Evolutionary conservation across 2,888 invertebrate species (phyloP), one percentile per base, ranked within the genome.

Genomic region (Chymomyza procnemis): DNA sequence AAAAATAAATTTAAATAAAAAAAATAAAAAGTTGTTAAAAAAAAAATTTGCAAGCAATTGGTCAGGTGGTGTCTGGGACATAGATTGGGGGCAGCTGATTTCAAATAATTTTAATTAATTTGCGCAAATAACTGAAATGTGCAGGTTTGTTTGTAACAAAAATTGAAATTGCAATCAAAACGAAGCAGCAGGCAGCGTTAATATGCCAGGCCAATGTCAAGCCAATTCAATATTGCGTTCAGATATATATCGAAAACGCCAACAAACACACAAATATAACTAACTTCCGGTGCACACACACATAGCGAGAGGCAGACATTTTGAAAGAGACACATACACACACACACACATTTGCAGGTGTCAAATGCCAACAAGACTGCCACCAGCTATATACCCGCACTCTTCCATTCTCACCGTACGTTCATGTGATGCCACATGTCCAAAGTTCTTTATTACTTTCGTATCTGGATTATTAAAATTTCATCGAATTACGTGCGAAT

Each of bases 31-130:
- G 64, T 71, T 65, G 59, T 61, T 56, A 64, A 58, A 67, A 54
- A 58, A 26, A 60, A 48, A 47, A 47, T 4, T 64, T 63, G 62
- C 73, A 61, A 59, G 64, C 61, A 65, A 66, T 19, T 19, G 50
- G 19, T 50, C 16, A 50, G 50, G 61, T 54, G 50, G 61, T 54
- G 19, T 19, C 9, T 50, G 19, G 16, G 22, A 2, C 18, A 18
- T 59, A 64, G 65, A 65, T 69, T n/a, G n/a, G n/a, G n/a, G n/a
- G 64, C 48, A 60, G 41, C 63, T n/a, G 52, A 54, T 69, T 65
- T 63, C 61, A 69, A 76, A 77, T 81, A 79, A 81, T 85, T 80
- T 85, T 79, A 80, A 80, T 85, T 80, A 81, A 81, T 84, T 84
- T 81, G 34, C 3, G 12, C 55, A 63, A 18, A 52, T 30, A 16